Conservation (phyloP, 2,888 invertebrate genomes). For the Acleris literana region DNA sequence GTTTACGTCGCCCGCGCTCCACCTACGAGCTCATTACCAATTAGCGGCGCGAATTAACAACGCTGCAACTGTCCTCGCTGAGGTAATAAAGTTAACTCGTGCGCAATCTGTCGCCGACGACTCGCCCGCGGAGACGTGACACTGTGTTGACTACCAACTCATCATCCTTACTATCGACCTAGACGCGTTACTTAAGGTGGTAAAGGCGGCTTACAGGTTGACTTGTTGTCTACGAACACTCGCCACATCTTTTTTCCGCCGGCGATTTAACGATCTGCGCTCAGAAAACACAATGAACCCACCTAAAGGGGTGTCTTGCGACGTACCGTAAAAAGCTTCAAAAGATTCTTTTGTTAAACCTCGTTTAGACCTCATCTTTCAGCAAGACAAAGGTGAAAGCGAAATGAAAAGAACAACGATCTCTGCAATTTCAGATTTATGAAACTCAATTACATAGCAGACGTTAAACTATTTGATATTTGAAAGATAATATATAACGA, state of each 20-base stretch:
- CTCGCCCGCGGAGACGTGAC: constrained; percentile 55
- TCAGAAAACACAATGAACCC: constrained; percentile 30
- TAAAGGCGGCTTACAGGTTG: constrained; percentile 7
- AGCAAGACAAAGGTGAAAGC: constrained; percentile 35
- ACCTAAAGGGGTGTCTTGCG: constrained; percentile 33
- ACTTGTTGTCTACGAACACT: constrained; percentile 10
- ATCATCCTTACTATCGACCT: background rate
- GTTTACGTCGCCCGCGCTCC: constrained; percentile 80
- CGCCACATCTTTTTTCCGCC: constrained; percentile 19
- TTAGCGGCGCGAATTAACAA: constrained; percentile 70
- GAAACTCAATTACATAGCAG: constrained; percentile 25
- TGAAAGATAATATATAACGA: constrained; percentile 7
- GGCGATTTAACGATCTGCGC: constrained; percentile 27
- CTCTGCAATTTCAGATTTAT: constrained; percentile 30
- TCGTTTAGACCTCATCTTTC: constrained; percentile 36
- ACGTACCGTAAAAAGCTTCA: constrained; percentile 33
- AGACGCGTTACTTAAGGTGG: background rate
- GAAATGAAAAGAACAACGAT: constrained; percentile 34
- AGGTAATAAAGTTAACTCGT: constrained; percentile 67
- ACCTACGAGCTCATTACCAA: constrained; percentile 78
- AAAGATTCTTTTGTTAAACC: constrained; percentile 36
- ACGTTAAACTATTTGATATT: constrained; percentile 21
- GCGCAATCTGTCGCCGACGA: constrained; percentile 43
- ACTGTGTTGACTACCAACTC: constrained; percentile 24
- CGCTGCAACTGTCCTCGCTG: constrained; percentile 74